Evolutionary conservation across 2,113 vertebrate species (phyloP).

Genomic region (Hippocampus comes): DNA sequence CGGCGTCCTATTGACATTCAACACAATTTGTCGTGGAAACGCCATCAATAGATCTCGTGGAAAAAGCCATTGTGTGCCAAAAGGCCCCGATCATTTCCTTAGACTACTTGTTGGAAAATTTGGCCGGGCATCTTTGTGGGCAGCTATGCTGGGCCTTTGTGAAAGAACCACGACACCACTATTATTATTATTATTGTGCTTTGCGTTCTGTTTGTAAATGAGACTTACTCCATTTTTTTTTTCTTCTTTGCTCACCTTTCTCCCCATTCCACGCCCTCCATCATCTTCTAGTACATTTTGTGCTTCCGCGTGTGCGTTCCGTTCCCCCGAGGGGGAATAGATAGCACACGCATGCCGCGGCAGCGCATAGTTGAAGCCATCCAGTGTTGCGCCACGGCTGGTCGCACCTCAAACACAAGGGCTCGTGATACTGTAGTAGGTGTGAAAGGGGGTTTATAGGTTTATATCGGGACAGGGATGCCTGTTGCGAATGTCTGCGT

Average conservation of each 20-base stretch:
- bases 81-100: no score
- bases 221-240: no score
- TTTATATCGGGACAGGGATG: constrained; percentile 22
- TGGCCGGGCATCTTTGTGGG: no score
- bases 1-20: constrained; percentile 61
- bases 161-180: no score
- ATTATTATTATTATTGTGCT: no score
- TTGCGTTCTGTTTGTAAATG: no score
- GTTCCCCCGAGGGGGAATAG: constrained; percentile 40
- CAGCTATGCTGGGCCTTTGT: no score
- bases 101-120: no score
- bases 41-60: constrained; percentile 39
- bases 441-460: constrained; percentile 20
- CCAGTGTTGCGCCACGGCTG: constrained; percentile 21
- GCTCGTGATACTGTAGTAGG: constrained; percentile 30
- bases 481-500: constrained; percentile 15
- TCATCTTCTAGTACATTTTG: constrained; percentile 43
- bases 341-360: constrained; percentile 32
- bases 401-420: constrained; percentile 30
- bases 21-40: constrained; percentile 34
- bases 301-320: constrained; percentile 25
- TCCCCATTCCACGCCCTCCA: constrained; percentile 17
- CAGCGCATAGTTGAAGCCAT: constrained; percentile 24
- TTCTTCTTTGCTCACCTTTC: constrained; percentile 2
- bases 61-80: not conserved